Evolutionary conservation across 2,113 vertebrate genomes (phyloP).

Genomic region (Rhodinocichla rosea): DNA sequence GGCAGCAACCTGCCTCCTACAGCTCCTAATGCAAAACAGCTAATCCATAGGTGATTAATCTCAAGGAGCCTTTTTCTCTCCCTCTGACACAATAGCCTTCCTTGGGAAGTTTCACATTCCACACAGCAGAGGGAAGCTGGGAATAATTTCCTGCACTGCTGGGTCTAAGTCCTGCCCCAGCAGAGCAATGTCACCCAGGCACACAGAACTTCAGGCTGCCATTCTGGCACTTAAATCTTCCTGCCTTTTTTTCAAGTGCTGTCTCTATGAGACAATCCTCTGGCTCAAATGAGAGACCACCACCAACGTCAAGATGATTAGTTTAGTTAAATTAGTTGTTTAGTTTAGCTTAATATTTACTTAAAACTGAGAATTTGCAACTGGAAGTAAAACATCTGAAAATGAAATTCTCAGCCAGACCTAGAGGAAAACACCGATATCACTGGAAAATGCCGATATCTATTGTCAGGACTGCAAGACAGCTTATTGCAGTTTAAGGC

Average conservation of each 20-base stretch:
- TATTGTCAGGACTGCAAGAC: not conserved
- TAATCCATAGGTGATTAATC: not conserved
- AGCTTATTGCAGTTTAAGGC: not conserved
- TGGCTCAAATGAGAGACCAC: not conserved
- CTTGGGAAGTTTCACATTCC: not conserved
- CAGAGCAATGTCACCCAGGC: accelerated
- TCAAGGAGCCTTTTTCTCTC: not conserved
- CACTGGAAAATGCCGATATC: not conserved
- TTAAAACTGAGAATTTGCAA: not conserved
- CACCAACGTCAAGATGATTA: not conserved
- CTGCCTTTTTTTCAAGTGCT: not conserved
- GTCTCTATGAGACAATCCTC: not conserved
- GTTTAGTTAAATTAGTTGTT: not conserved
- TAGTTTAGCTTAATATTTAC: not conserved
- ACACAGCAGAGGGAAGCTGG: not conserved
- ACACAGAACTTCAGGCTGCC: not conserved
- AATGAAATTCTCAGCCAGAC: not conserved
- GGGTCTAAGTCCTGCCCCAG: not conserved
- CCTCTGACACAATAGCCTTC: not conserved
- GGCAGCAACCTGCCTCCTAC: not conserved
- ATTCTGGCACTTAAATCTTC: not conserved
- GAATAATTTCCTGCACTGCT: not conserved
- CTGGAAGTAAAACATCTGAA: not conserved
- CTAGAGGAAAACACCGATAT: not conserved
- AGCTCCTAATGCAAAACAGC: not conserved